Percentiles rank a stretch among this genome's conserved stretches.
Conservation (phyloP, 2,888 invertebrate species). For the Lepeophtheirus nordmannii region DNA sequence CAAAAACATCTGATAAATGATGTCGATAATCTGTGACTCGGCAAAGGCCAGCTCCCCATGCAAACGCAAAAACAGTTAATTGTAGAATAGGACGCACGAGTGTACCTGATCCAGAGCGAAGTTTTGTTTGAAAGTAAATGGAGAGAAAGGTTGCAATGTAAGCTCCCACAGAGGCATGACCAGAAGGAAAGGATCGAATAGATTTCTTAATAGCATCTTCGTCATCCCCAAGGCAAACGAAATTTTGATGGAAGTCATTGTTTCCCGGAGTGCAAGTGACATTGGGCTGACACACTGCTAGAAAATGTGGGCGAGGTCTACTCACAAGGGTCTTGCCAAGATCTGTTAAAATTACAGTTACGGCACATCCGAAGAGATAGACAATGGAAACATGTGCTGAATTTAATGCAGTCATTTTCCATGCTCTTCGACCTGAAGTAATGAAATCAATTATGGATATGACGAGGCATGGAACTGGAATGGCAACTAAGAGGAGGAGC, state of each 20-base stretch:
- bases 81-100: slow-evolving; percentile 4
- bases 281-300: slow-evolving; percentile 9
- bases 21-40: slow-evolving; percentile 9
- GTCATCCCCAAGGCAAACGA: background rate
- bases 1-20: slow-evolving; percentile 10
- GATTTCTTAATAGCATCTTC: slow-evolving; percentile 18
- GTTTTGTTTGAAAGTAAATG: background rate
- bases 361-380: background rate
- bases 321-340: background rate
- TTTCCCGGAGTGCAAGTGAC: slow-evolving; percentile 3
- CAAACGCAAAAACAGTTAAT: background rate
- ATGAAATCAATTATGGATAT: background rate
- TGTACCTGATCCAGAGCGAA: background rate
- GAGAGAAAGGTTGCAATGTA: slow-evolving; percentile 20
- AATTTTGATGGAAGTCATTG: background rate
- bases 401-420: too few relatives aligned
- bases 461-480: background rate
- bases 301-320: slow-evolving; percentile 7
- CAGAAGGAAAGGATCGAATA: slow-evolving; percentile 19
- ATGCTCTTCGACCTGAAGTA: too few relatives aligned
- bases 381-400: too few relatives aligned
- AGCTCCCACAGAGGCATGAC: slow-evolving; percentile 20
- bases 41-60: background rate
- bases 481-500: background rate
- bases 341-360: slow-evolving; percentile 7